Conservation (phyloP, 2,888 invertebrate genomes). For the Trissonchulus latispiculum region DNA sequence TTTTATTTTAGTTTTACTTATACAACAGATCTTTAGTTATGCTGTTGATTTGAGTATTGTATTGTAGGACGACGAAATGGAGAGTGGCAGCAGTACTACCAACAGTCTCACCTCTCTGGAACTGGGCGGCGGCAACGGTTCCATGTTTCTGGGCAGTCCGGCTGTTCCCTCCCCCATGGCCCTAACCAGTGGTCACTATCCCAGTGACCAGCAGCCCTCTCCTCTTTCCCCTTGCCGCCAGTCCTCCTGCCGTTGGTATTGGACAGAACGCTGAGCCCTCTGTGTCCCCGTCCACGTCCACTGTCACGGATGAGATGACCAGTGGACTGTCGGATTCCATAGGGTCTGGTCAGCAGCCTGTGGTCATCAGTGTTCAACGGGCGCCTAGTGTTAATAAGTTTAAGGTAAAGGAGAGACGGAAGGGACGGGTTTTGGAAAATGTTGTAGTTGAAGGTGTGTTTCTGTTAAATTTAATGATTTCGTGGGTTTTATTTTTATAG, state of each 20-base stretch:
- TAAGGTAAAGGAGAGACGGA: not conserved
- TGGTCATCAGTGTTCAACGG: not conserved
- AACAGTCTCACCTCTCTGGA: conserved; percentile 9
- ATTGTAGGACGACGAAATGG: conserved; percentile 22
- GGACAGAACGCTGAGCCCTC: too few species aligned
- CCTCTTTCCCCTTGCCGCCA: not conserved
- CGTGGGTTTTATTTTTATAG: not conserved
- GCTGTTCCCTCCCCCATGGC: not conserved
- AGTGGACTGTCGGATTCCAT: too few species aligned
- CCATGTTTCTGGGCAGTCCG: too few species aligned
- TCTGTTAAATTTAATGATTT: not conserved
- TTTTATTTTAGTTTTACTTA: too few species aligned
- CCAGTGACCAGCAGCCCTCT: not conserved
- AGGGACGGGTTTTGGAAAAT: too few species aligned
- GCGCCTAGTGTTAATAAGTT: not conserved
- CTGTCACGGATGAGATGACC: too few species aligned
- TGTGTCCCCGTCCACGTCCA: too few species aligned
- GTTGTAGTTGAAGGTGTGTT: too few species aligned
- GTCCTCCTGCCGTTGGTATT: not conserved
- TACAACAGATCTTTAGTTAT: too few species aligned
- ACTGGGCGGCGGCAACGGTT: not conserved
- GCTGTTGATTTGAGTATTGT: too few species aligned
- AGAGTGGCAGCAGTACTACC: conserved; percentile 8
- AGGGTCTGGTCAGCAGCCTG: too few species aligned
- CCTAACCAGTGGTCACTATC: not conserved